These are phyloP conservation scores for Metaphire vulgaris DNA, from an alignment of 1,140 invertebrate genomes.

Conservation along the genomic window DNA sequence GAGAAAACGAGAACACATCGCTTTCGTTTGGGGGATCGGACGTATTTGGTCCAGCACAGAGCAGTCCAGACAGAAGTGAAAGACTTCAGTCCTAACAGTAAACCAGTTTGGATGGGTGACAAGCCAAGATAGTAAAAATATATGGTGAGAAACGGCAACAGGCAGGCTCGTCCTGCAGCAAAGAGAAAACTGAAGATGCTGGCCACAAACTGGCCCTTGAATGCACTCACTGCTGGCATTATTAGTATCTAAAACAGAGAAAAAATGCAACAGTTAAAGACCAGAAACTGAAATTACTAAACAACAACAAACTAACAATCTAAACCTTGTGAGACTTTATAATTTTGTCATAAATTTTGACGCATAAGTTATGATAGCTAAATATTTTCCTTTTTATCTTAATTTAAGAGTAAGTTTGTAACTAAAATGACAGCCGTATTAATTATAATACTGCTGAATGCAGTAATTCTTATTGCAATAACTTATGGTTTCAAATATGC, in stretches of 20 bases:
- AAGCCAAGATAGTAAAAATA: slow-evolving; percentile 16
- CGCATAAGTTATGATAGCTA: too few relatives aligned
- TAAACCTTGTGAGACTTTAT: too few relatives aligned
- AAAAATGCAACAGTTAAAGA: too few relatives aligned
- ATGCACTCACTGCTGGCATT: slow-evolving; percentile 4
- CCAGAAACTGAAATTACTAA: too few relatives aligned
- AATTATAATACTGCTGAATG: too few relatives aligned
- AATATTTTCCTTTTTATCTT: too few relatives aligned
- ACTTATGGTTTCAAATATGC: too few relatives aligned
- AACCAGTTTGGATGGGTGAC: slow-evolving; percentile 10
- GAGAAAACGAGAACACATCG: slow-evolving; percentile 16
- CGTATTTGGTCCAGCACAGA: slow-evolving; percentile 9
- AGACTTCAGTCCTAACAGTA: slow-evolving; percentile 14
- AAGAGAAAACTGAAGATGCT: slow-evolving; percentile 13
- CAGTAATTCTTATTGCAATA: too few relatives aligned
- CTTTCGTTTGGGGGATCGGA: neutral
- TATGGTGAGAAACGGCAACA: slow-evolving; percentile 13
- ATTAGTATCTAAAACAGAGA: neutral
- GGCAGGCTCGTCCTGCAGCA: slow-evolving; percentile 12
- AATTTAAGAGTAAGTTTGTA: too few relatives aligned
- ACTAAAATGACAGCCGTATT: too few relatives aligned
- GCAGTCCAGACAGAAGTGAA: neutral
- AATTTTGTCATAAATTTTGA: too few relatives aligned
- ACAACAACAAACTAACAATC: too few relatives aligned
- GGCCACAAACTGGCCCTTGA: slow-evolving; percentile 11